Evolutionary conservation across 2,113 vertebrate species (phyloP), one percentile per base, ranked within the genome.

Genomic region (Xyliphius kryptos): DNA sequence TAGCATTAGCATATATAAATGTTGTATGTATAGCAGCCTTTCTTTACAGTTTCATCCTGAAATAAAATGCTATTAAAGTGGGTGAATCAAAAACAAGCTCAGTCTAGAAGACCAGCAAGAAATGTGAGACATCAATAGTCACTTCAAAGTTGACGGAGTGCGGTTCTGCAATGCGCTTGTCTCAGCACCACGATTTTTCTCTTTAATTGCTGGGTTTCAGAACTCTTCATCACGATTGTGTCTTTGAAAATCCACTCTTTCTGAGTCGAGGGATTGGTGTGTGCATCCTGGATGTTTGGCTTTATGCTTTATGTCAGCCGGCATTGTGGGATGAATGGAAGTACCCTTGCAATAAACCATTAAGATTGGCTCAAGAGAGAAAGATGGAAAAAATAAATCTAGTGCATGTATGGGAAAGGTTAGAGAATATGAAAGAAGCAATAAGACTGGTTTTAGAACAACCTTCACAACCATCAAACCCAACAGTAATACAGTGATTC

Each of bases 291-390:
- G 14, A 41, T 41, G 48, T 54, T 58, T 22, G 41, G 13, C 51
- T 40, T 46, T 48, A 16, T 61, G 56, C 38, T 49, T 55, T 43
- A 61, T 44, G 56, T 38, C 43, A 48, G 22, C 15, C 40, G 3
- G 32, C 20, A 19, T 51, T 68, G 43, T n/a, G 36, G 10, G 17
- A 66, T 50, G 51, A 53, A 63, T 60, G 57, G 19, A 65, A 38
- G 37, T 52, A 11, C 37, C 57, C 47, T 43, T 50, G 38, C 53
- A 38, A 50, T 11, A 55, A 16, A 47, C 47, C 47, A 46, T 43
- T 50, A 70, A 15, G 47, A 20, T 32, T 32, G 37, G 22, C 21
- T 63, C n/a, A 26, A 56, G 47, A 43, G 36, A 20, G 3, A 56
- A 3, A 40, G 17, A 10, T 15, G 51, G 36, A 22, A n/a, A 8